Percentiles rank a stretch among this genome's conserved stretches.
These are phyloP conservation scores for Pachymerium ferrugineum DNA, from an alignment of 2,888 invertebrate species.

Conservation along the genomic window DNA sequence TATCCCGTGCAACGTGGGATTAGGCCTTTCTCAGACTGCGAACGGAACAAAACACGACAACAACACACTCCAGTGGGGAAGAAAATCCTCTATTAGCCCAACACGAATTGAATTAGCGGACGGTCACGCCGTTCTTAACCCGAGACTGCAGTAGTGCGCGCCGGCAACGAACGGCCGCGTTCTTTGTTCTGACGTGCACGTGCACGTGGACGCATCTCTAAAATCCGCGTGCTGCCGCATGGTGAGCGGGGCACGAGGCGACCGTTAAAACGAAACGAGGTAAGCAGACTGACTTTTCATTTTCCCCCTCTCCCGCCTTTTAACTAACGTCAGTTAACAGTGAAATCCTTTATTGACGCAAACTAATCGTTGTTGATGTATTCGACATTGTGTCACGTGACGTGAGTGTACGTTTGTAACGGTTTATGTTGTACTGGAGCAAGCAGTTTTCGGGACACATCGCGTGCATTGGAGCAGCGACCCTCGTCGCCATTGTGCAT, in stretches of 20 bases:
- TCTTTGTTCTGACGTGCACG: neutral
- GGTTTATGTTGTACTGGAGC: too few species aligned
- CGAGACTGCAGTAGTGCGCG: neutral
- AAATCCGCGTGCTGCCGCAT: slow-evolving; percentile 12
- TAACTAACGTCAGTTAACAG: too few species aligned
- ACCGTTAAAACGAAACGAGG: slow-evolving; percentile 8
- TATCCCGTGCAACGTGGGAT: neutral
- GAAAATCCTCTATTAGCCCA: too few species aligned
- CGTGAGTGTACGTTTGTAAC: too few species aligned
- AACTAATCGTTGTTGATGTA: too few species aligned
- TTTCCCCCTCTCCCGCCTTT: neutral
- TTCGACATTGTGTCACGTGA: too few species aligned
- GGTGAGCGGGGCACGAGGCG: slow-evolving; percentile 20
- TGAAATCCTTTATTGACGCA: too few species aligned
- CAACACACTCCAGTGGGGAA: too few species aligned
- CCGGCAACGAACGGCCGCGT: neutral
- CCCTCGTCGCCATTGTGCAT: slow-evolving; percentile 22
- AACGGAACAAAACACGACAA: too few species aligned
- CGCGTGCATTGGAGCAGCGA: slow-evolving; percentile 21
- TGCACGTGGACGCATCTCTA: neutral
- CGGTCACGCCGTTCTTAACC: neutral
- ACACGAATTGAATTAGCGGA: neutral
- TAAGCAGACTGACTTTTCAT: neutral
- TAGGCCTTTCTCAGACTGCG: too few species aligned
- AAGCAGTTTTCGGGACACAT: neutral